These are phyloP conservation scores for Epiperipatus broadwayi DNA, from an alignment of 2,888 invertebrate genomes.

Conservation along the genomic window DNA sequence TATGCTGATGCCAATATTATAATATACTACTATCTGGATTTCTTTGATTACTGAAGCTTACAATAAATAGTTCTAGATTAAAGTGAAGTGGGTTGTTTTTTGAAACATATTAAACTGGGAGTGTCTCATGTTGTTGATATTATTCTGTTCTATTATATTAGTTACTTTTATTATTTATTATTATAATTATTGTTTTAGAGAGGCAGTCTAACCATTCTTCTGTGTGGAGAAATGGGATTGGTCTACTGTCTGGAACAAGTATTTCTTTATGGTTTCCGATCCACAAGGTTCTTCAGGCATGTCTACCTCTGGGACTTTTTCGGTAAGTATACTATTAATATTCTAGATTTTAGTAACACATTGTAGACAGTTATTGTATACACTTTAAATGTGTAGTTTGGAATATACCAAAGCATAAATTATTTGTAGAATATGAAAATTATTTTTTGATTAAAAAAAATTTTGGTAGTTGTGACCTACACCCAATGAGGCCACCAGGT, in stretches of 20 bases:
- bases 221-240: conserved; percentile 87
- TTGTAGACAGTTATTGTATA: no score
- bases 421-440: background rate
- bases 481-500: no score
- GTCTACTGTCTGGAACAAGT: conserved; percentile 83
- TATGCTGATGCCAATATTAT: no score
- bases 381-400: background rate
- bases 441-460: background rate
- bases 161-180: conserved; percentile 6
- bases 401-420: no score
- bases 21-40: no score
- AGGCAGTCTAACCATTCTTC: conserved; percentile 52
- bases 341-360: background rate
- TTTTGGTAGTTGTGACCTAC: no score
- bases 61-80: no score
- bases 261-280: conserved; percentile 85
- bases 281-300: conserved; percentile 73
- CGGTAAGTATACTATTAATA: conserved; percentile 40
- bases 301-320: conserved; percentile 97
- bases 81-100: no score
- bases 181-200: conserved; percentile 20
- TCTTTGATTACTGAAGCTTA: no score
- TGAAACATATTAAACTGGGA: background rate
- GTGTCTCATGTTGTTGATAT: background rate
- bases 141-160: background rate